Evolutionary conservation across 2,888 invertebrate genomes (phyloP).

Genomic region (Scelioninae gen. 2): DNA sequence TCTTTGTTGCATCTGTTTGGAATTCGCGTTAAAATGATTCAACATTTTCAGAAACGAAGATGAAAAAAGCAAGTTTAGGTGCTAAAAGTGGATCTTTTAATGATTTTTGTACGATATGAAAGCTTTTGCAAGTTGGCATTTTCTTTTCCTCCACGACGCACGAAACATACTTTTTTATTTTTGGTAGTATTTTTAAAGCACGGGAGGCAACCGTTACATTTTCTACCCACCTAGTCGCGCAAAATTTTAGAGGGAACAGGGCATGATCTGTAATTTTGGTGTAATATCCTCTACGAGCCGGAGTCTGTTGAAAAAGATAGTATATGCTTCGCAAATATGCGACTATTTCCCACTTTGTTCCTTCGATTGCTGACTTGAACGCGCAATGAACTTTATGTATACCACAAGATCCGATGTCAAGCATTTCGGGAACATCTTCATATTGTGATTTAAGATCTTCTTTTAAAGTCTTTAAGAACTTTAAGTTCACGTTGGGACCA

Average conservation of each 20-base stretch:
- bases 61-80: constrained; percentile 57
- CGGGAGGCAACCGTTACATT: constrained; percentile 25
- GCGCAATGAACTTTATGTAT: too few relatives aligned
- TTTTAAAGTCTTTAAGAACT: constrained; percentile 42
- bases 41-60: constrained; percentile 46
- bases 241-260: constrained; percentile 38
- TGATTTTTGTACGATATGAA: constrained; percentile 23
- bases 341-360: constrained; percentile 12
- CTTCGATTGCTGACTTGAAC: too few relatives aligned
- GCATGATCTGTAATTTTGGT: constrained; percentile 21
- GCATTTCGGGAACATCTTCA: constrained; percentile 3
- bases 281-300: constrained; percentile 58
- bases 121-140: constrained; percentile 49
- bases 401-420: constrained; percentile 65
- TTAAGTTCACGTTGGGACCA: constrained; percentile 50
- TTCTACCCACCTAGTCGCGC: constrained; percentile 29
- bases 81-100: constrained; percentile 48
- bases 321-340: constrained; percentile 14
- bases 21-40: constrained; percentile 59
- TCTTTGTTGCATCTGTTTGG: constrained; percentile 56
- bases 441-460: constrained; percentile 10
- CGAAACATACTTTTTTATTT: constrained; percentile 52
- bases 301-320: constrained; percentile 21
- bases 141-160: constrained; percentile 24
- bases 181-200: constrained; percentile 46